phyloP scores from a whole-genome alignment of 2,113 vertebrate species.

The Peromyscus polionotus region DNA sequence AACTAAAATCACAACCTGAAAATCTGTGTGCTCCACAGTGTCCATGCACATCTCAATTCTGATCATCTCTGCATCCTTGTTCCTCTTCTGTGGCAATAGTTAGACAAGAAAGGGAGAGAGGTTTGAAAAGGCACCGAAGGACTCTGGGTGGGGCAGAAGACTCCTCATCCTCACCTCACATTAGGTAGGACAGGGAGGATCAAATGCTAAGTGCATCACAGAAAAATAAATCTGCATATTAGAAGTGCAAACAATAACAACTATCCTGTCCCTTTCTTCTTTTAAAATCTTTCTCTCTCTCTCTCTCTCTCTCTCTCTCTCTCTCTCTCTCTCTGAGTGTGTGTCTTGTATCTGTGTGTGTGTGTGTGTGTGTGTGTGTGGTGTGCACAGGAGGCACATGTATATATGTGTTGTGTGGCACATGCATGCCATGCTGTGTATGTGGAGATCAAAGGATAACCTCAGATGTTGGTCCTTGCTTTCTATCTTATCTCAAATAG shows the following conservation, averaged over 20 bases:
- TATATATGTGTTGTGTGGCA: not conserved
- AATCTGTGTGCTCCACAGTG: not conserved
- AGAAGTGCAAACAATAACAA: not conserved
- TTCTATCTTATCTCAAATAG: not conserved
- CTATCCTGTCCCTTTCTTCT: not conserved
- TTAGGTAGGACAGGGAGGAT: not conserved
- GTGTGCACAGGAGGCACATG: not conserved
- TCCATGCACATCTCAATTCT: not conserved
- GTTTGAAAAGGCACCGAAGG: not conserved
- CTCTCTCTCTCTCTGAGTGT: too few species aligned
- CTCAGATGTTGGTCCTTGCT: not conserved
- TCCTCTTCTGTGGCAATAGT: not conserved
- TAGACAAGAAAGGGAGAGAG: not conserved
- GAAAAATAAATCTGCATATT: not conserved
- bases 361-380: not conserved
- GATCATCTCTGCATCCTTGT: constrained; percentile 12
- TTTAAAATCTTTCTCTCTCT: not conserved
- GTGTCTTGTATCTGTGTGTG: not conserved
- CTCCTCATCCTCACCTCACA: not conserved
- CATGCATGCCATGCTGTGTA: not conserved
- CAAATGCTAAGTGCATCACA: not conserved
- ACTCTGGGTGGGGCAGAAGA: not conserved
- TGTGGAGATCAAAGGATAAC: not conserved
- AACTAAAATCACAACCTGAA: constrained; percentile 39
- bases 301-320: not conserved